These are phyloP conservation scores for Leptothorax acervorum DNA, from an alignment of 2,888 invertebrate genomes.

Conservation along the genomic window DNA sequence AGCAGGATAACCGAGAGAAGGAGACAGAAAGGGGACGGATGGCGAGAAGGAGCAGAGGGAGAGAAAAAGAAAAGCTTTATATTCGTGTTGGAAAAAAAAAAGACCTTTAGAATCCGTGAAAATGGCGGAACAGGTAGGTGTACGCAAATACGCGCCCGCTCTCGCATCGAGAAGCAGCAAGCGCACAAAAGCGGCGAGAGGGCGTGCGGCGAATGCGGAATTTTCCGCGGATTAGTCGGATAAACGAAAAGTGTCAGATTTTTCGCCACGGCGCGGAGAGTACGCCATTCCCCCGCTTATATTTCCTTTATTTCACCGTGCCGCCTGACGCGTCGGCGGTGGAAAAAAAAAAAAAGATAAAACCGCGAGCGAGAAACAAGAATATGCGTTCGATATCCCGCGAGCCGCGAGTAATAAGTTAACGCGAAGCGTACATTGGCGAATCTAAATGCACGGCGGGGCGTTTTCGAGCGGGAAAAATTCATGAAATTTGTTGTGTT, in stretches of 20 bases:
- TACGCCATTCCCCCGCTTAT: conserved; percentile 42
- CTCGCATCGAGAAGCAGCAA: conserved; percentile 13
- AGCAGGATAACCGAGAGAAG: conserved; percentile 63
- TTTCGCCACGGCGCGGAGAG: conserved; percentile 48
- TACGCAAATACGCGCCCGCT: conserved; percentile 49
- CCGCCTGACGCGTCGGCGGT: conserved; percentile 15
- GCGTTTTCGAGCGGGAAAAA: neutral
- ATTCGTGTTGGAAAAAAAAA: conserved; percentile 34
- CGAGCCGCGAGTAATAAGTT: conserved; percentile 5
- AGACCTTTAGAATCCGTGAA: conserved; percentile 44
- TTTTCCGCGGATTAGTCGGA: conserved; percentile 62
- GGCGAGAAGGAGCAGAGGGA: conserved; percentile 29
- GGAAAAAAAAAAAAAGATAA: neutral
- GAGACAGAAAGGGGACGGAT: conserved; percentile 45
- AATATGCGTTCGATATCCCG: conserved; percentile 33
- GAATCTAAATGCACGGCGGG: neutral
- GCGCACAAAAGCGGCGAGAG: conserved; percentile 42
- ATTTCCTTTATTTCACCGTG: conserved; percentile 55
- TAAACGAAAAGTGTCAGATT: conserved; percentile 61
- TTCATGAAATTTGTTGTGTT: conserved; percentile 5
- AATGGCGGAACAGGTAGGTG: conserved; percentile 53
- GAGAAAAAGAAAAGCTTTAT: conserved; percentile 33
- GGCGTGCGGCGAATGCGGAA: conserved; percentile 43
- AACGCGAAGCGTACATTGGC: neutral
- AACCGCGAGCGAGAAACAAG: neutral